Conservation (phyloP, 2,888 invertebrate species). For the Scaptomyza cyrtandrae region DNA sequence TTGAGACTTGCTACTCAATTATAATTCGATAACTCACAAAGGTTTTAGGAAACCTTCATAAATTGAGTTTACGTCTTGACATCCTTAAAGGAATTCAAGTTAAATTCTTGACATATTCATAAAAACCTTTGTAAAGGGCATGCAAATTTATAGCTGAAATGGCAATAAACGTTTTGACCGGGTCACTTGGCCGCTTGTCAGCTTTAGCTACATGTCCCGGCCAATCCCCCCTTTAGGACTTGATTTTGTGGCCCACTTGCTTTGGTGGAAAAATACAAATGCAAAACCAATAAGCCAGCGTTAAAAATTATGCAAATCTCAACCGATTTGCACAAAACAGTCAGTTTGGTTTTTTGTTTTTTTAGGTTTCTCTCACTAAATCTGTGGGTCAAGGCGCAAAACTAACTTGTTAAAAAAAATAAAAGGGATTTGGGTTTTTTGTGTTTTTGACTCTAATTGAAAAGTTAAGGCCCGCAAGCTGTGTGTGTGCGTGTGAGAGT, state of each 20-base stretch:
- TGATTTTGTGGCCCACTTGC: constrained; percentile 12
- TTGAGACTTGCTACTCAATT: background rate
- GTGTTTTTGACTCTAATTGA: constrained; percentile 62
- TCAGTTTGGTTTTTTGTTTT: constrained; percentile 22
- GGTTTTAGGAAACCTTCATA: background rate
- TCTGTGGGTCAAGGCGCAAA: constrained; percentile 63
- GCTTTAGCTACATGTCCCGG: constrained; percentile 24
- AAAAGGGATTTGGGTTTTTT: constrained; percentile 58
- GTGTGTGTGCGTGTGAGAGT: background rate
- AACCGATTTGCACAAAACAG: constrained; percentile 65
- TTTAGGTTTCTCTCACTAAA: background rate
- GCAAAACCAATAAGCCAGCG: constrained; percentile 72
- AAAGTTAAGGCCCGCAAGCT: constrained; percentile 52
- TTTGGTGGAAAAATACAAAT: constrained; percentile 52
- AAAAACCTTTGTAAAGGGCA: constrained; percentile 3
- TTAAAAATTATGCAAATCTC: constrained; percentile 72
- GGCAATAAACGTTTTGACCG: constrained; percentile 60
- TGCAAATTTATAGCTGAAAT: constrained; percentile 31
- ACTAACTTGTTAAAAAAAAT: constrained; percentile 53
- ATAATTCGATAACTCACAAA: background rate
- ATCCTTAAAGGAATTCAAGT: background rate
- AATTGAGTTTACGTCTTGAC: background rate
- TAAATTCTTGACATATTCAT: background rate
- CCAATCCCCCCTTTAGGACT: constrained; percentile 7
- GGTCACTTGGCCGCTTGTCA: constrained; percentile 55